Base-by-base conservation (phyloP, 2,113 vertebrate genomes). In the Tenrec ecaudatus region DNA sequence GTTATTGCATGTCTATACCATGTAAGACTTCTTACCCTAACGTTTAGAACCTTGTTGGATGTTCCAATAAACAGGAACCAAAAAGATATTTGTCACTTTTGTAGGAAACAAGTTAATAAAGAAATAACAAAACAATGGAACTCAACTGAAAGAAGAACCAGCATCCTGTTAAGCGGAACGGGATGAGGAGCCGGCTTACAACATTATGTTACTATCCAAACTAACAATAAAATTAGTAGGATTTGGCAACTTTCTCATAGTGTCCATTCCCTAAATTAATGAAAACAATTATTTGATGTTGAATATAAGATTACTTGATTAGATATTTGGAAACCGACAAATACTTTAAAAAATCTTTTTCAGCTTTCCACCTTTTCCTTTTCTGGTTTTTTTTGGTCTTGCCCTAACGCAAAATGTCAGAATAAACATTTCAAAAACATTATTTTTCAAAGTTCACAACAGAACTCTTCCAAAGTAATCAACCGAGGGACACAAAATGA, bases 401-500 rank as follows among this genome's bases (percentile, higher is more conserved):
- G 3, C 58, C 22, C 78, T 94, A 83, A 95, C 0, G 60, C 29
- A 86, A 22, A 47, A 77, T 86, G 60, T 40, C 80, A 95, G 88
- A 91, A 2, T 76, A 93, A 96, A 85, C 10, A 94, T 90, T 80
- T 60, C 93, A 80, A 96, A 96, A 95, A 31, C 14, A 80, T 86
- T 10, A 43, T 80, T n/a, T 93, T 66, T 96, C 57, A 96, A 57
- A 90, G 1, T 91, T 96, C 76, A 60, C 20, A 90, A 62, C 57
- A 95, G 96, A 96, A 90, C 20, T 20, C 4, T 43, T 84, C 69
- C 29, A 92, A 73, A 66, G 36, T 16, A 82, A 33, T n/a, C 6
- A 66, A 66, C 60, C 33, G 23, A 92, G 8, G 14, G 47, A 94
- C 79, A 57, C 20, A 91, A 9, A 68, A 68, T 77, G 38, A 86